These are phyloP conservation scores for Lissocephala sabroskyi DNA, from an alignment of 2,888 invertebrate species.

Conservation along the genomic window DNA sequence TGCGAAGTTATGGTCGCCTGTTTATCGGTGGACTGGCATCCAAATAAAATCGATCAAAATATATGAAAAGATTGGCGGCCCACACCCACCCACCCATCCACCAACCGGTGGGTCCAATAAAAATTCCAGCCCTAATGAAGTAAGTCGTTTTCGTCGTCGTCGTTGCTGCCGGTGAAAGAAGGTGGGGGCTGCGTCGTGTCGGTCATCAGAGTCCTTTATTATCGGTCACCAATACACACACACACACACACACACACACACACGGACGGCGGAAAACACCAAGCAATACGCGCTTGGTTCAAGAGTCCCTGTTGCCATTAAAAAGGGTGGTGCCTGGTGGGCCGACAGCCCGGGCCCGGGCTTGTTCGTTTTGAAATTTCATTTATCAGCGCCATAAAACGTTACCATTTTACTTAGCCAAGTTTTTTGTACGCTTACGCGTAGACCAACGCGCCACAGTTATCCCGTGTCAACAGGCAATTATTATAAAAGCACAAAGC, in stretches of 20 bases:
- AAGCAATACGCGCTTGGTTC: too few relatives aligned
- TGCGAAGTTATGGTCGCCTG: too few relatives aligned
- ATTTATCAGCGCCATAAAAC: constrained; percentile 61
- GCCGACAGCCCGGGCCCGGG: background rate
- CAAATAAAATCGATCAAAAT: constrained; percentile 10
- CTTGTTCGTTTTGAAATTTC: constrained; percentile 52
- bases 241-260: background rate
- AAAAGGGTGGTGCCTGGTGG: background rate
- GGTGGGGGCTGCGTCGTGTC: too few relatives aligned
- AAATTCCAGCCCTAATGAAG: constrained; percentile 25
- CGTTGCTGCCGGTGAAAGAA: background rate
- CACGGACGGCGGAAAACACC: too few relatives aligned
- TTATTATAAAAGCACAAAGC: constrained; percentile 64
- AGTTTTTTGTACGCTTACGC: constrained; percentile 6
- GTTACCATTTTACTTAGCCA: constrained; percentile 30
- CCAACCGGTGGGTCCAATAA: background rate
- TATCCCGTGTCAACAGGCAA: constrained; percentile 68
- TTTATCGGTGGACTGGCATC: background rate
- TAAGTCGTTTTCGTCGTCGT: constrained; percentile 9
- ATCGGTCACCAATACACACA: constrained; percentile 7
- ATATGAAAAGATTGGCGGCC: constrained; percentile 8
- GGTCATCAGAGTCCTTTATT: constrained; percentile 18
- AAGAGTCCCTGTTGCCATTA: constrained; percentile 1
- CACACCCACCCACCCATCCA: too few relatives aligned
- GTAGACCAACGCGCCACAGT: constrained; percentile 9